Evolutionary conservation across 2,888 invertebrate genomes (phyloP), one percentile per base, ranked within the genome.

Genomic region (Polydrusus pterygomalis): DNA sequence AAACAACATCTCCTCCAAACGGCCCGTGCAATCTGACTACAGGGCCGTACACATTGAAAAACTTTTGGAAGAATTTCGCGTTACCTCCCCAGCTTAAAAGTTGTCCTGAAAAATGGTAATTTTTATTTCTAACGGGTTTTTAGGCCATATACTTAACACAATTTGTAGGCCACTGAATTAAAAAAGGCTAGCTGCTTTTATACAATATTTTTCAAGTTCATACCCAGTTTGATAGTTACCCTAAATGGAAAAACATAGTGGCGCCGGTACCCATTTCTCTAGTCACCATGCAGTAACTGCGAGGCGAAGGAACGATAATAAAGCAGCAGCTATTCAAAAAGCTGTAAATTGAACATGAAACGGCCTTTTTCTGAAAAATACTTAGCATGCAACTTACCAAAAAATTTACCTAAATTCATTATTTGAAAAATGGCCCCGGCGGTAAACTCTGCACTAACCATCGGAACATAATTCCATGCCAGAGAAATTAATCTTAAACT

Each of bases 1-100:
- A 87, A 2, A 93, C 91, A 18, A 93, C 90, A 79, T 93, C 91
- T 0, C 90, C 89, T 0, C 92, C 91, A 54, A 93, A 88, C 0
- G 92, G 92, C 30, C 92, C 92, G 20, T 91, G 90, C 64, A 93
- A 89, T 65, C 92, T 89, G 9, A 93, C 92, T 1, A 93, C 90
- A 0, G 93, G 92, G 0, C 93, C 93, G 78, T 93, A 93, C 77
- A 88, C 86, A 65, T 89, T 86, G 77, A 90, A 87, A 7, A 90
- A 81, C 78, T 87, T 88, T 34, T 86, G 87, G 68, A 89, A 86
- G 1, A 90, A 86, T 9, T 85, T 85, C 9, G 87, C 78, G 73
- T 89, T 88, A 20, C 87, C 87, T 62, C 88, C 88, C 89, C 89
- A 89, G 38, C 84, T 85, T 40, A 90, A 80, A 70, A 87, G 85